Base-by-base conservation (phyloP, 1,140 invertebrate species). In the Pogonus chalceus region DNA sequence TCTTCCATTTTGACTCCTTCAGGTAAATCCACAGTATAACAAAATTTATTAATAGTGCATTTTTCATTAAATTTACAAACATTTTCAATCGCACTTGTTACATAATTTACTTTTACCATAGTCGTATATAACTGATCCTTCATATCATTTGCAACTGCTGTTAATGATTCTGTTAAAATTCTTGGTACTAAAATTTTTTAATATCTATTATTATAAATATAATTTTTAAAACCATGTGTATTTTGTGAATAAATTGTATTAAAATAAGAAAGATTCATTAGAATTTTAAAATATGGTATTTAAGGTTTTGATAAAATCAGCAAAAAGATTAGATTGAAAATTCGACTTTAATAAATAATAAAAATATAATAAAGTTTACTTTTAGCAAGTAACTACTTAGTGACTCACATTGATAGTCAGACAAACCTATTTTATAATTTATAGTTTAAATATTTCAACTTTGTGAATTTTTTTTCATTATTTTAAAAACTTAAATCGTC, bases 41-140 rank as follows among this genome's bases (percentile, higher is more conserved):
- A 49, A 16, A 56, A 58, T 2, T 63, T 35, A 47, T 62, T 57
- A 9, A 72, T 56, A 3, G 64, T 39, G 0, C 71, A 52, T 23
- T 58, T 65, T 48, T 63, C 68, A 2, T 64, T 72, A 56, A 68
- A 74, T 62, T 0, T 26, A 20, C 3, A 74, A 59, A 2, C 64
- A 62, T 20, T 69, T 73, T 82, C 79, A 0, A 80, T 61, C 0
- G 74, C 70, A 0, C 79, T 75, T 1, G 81, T 84, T 21, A 82
- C 68, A 35, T 73, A 70, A 61, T 83, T 82, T 1, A 84, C 74
- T 24, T 73, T 74, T 35, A 75, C 70, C 79, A 84, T 82, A 3
- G 81, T 69, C 0, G 67, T 58, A 35, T 79, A 72, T 1, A 84
- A 62, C 0, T 72, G 62, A 49, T 76, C 71, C 2, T 81, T 72